phyloP scores from a whole-genome alignment of 2,888 invertebrate genomes.

The Arge pagana region DNA sequence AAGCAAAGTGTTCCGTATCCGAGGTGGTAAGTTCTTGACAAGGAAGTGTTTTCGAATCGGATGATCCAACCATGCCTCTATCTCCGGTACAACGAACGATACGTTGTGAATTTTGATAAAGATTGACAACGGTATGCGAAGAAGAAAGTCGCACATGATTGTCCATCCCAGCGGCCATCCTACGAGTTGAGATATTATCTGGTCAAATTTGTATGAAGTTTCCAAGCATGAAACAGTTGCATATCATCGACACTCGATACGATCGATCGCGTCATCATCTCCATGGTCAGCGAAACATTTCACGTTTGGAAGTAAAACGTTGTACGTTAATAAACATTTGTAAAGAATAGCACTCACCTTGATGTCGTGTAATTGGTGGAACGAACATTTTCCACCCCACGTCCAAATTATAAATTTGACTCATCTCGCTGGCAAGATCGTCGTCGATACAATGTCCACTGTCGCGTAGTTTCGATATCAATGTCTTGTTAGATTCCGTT shows the following conservation, averaged over 20 bases:
- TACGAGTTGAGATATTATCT: conserved; percentile 31
- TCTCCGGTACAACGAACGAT: conserved; percentile 62
- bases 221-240: too few relatives aligned
- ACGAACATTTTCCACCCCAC: conserved; percentile 75
- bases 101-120: conserved; percentile 70
- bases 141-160: conserved; percentile 69
- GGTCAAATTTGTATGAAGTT: too few relatives aligned
- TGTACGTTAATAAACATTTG: too few relatives aligned
- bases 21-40: conserved; percentile 65
- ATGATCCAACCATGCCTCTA: conserved; percentile 67
- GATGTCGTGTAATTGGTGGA: conserved; percentile 67
- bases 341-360: too few relatives aligned
- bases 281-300: neutral
- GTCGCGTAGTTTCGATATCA: conserved; percentile 41
- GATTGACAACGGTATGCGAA: conserved; percentile 72
- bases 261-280: too few relatives aligned
- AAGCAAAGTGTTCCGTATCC: conserved; percentile 62
- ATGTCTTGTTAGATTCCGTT: conserved; percentile 36
- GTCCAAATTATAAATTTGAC: conserved; percentile 60
- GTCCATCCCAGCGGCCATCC: conserved; percentile 71
- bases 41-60: conserved; percentile 70
- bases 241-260: too few relatives aligned
- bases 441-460: conserved; percentile 49
- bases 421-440: conserved; percentile 58
- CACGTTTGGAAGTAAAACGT: too few relatives aligned